These are phyloP conservation scores for Dasyurus viverrinus DNA, from an alignment of 2,113 vertebrate species.

Conservation along the genomic window DNA sequence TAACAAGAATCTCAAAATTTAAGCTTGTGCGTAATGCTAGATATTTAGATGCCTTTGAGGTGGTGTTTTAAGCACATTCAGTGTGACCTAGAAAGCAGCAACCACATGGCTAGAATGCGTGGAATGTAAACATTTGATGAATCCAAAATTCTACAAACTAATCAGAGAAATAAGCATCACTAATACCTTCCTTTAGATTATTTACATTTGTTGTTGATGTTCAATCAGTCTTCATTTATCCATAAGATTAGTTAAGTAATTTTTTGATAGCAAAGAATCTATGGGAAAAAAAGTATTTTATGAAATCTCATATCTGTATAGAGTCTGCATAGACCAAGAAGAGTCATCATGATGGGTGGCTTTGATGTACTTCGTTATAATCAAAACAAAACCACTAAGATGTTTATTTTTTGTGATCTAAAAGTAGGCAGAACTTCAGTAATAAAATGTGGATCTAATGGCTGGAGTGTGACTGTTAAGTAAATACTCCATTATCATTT, in stretches of 20 bases:
- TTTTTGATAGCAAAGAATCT: constrained; percentile 5
- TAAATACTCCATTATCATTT: neutral
- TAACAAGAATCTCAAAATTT: neutral
- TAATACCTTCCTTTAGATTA: constrained; percentile 32
- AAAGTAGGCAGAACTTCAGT: no score
- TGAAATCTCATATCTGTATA: no score
- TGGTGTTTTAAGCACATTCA: constrained; percentile 31
- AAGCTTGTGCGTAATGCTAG: neutral
- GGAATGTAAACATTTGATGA: constrained; percentile 63
- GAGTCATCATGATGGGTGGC: no score
- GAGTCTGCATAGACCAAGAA: no score
- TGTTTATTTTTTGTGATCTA: no score
- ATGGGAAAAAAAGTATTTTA: neutral
- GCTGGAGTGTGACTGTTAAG: no score
- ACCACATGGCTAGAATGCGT: constrained; percentile 60
- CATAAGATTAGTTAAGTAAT: neutral
- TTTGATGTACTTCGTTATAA: no score
- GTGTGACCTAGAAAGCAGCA: constrained; percentile 16
- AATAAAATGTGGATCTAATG: no score
- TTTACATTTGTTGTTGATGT: neutral
- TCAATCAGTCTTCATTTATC: constrained; percentile 4
- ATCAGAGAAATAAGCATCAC: constrained; percentile 45
- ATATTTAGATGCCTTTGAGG: neutral
- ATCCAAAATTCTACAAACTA: constrained; percentile 64
- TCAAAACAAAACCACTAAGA: no score